Percentiles rank a stretch among this genome's conserved stretches.
phyloP scores from a whole-genome alignment of 2,888 invertebrate genomes.

The Octonoba sinensis region DNA sequence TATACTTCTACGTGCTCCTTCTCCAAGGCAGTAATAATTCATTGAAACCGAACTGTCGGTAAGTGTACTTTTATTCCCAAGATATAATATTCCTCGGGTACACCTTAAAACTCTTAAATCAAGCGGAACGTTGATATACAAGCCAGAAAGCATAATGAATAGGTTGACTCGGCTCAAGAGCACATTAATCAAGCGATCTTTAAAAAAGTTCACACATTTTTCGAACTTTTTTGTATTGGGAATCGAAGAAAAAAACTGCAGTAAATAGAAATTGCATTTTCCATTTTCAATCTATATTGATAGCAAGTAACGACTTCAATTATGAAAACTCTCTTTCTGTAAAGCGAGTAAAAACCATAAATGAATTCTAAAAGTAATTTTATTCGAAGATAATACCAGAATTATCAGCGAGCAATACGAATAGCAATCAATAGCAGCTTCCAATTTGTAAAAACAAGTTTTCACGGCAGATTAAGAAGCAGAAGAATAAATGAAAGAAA shows the following conservation, averaged over 20 bases:
- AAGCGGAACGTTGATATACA: too few relatives aligned
- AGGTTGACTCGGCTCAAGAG: too few relatives aligned
- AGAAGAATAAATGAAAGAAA: constrained; percentile 35
- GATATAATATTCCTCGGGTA: too few relatives aligned
- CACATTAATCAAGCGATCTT: too few relatives aligned
- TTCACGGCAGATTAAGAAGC: constrained; percentile 51
- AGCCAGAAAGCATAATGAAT: too few relatives aligned
- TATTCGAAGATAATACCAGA: constrained; percentile 55
- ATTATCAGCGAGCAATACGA: constrained; percentile 39
- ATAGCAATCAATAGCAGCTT: constrained; percentile 47
- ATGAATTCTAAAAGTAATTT: constrained; percentile 53
- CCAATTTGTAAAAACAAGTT: constrained; percentile 62
- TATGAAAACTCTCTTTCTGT: constrained; percentile 28
- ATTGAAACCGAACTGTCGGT: too few relatives aligned
- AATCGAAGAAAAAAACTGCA: neutral
- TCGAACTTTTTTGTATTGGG: too few relatives aligned
- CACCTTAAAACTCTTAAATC: neutral
- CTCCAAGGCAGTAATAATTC: too few relatives aligned
- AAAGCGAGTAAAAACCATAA: constrained; percentile 35
- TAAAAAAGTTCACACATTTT: too few relatives aligned
- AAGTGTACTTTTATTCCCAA: too few relatives aligned
- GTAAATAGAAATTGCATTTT: neutral
- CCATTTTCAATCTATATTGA: constrained; percentile 19
- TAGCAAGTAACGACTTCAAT: constrained; percentile 47
- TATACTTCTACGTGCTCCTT: too few relatives aligned